Evolutionary conservation across 2,113 vertebrate genomes (phyloP).

Genomic region (Chlamydotis undulata): DNA sequence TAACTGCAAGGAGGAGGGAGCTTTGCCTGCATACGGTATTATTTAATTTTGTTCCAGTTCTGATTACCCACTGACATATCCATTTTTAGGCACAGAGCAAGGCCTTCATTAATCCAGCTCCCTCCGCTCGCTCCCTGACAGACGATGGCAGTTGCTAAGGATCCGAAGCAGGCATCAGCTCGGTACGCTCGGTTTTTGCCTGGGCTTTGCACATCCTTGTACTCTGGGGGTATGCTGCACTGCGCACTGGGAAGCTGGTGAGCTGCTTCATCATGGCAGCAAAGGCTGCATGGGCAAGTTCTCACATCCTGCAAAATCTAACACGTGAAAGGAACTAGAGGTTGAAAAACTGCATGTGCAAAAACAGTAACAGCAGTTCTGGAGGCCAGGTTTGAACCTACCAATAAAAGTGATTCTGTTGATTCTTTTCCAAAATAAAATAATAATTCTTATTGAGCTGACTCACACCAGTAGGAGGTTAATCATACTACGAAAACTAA

Average conservation of each 20-base stretch:
- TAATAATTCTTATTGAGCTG: neutral
- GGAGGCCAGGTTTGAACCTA: neutral
- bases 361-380: neutral
- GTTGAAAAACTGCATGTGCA: neutral
- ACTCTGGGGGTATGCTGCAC: neutral
- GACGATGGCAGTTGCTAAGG: neutral
- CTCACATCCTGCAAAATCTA: neutral
- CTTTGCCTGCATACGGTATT: neutral
- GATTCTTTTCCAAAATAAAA: neutral
- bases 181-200: accelerated
- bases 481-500: neutral
- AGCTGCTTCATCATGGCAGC: neutral
- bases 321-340: neutral
- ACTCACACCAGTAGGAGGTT: neutral
- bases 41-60: neutral
- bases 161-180: neutral
- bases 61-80: neutral
- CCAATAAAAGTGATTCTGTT: neutral
- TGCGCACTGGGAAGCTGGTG: neutral
- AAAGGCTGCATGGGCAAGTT: neutral
- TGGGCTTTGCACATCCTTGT: neutral
- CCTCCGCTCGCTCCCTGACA: neutral
- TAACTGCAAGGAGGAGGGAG: neutral
- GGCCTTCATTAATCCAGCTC: neutral
- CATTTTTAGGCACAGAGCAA: neutral